Percentiles rank a stretch among this genome's conserved stretches.
phyloP scores from a whole-genome alignment of 2,797 vertebrate species.

The Limosa lapponica region DNA sequence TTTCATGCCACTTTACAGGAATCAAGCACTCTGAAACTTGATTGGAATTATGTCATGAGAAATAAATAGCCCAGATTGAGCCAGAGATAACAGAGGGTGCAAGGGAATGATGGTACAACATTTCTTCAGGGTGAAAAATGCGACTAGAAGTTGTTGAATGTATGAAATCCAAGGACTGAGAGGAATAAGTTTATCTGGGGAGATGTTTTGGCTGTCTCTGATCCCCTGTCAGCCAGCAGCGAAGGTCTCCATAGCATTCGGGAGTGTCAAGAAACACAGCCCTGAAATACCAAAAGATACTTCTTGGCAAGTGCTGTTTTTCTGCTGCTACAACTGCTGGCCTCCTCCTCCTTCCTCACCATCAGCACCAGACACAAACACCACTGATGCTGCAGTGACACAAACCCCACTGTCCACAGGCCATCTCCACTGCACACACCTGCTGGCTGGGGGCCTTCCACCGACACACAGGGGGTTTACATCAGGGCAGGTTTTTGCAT shows the following conservation, averaged over 20 bases:
- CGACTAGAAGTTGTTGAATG: background rate
- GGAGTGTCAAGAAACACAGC: background rate
- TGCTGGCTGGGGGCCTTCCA: background rate
- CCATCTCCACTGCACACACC: rapidly evolving
- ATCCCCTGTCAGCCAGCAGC: rapidly evolving
- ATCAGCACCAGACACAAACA: rapidly evolving
- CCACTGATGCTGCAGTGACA: background rate
- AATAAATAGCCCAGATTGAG: slow-evolving; percentile 1
- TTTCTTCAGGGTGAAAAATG: background rate
- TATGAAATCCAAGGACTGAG: background rate
- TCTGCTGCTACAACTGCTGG: background rate
- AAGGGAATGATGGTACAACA: background rate
- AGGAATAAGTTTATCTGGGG: background rate
- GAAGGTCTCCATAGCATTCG: background rate
- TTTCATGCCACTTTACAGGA: slow-evolving; percentile 14
- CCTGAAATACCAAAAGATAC: background rate
- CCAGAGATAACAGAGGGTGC: background rate
- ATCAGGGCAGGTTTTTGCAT: background rate
- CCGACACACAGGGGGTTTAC: background rate
- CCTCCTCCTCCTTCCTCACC: background rate
- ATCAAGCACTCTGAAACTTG: background rate
- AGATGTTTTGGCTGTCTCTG: background rate
- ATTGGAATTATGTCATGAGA: slow-evolving; percentile 18
- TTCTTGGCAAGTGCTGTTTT: background rate
- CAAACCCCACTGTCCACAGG: rapidly evolving